Evolutionary conservation across 2,797 vertebrate genomes (phyloP).

Genomic region (Oreortyx pictus): DNA sequence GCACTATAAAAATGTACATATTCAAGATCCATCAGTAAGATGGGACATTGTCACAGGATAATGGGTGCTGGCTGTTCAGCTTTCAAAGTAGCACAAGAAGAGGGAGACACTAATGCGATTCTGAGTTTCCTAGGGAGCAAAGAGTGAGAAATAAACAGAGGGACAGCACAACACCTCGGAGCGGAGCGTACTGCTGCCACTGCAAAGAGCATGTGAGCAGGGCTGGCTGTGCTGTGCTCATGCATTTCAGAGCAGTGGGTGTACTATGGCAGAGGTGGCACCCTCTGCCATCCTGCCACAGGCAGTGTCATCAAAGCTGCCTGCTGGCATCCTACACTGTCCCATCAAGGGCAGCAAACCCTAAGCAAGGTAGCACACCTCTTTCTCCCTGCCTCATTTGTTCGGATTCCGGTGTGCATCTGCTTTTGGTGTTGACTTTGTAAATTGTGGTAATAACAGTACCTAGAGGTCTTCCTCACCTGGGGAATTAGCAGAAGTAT

Average conservation of each 20-base stretch:
- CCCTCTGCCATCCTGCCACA: background rate
- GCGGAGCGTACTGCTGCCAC: background rate
- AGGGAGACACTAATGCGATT: conserved; percentile 25
- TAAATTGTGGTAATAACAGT: background rate
- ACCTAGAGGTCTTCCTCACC: background rate
- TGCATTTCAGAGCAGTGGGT: background rate
- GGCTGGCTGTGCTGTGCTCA: background rate
- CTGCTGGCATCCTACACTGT: background rate
- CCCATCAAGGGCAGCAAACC: background rate
- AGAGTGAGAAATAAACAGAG: conserved; percentile 39
- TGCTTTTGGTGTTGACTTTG: background rate
- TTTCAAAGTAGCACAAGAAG: conserved; percentile 49
- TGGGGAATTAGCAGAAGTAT: background rate
- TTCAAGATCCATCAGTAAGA: conserved; percentile 62
- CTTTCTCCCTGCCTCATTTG: background rate
- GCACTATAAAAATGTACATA: conserved; percentile 68
- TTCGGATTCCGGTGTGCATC: background rate
- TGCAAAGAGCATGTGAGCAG: background rate
- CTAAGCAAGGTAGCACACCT: background rate
- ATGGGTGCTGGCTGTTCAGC: conserved; percentile 21
- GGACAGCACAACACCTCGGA: background rate
- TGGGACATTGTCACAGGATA: conserved; percentile 62
- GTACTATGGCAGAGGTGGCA: accelerated
- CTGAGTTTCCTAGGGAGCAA: conserved; percentile 46
- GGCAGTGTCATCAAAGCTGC: background rate